Conservation (phyloP, 2,113 vertebrate genomes). For the Lophotis ruficrista region DNA sequence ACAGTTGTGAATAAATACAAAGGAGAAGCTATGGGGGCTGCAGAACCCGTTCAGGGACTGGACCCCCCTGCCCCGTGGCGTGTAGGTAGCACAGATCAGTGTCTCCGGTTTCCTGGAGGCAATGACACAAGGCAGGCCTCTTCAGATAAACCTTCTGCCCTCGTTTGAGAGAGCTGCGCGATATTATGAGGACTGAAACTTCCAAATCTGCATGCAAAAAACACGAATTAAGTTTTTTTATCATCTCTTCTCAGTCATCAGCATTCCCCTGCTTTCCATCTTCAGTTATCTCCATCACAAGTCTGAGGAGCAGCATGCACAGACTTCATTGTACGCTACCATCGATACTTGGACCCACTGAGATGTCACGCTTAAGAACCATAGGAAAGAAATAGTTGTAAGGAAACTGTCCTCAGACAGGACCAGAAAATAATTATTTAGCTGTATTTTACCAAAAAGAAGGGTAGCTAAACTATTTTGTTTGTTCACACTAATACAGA, state of each 20-base stretch:
- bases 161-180: background rate
- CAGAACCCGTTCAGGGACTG: background rate
- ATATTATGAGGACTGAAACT: background rate
- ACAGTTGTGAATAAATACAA: background rate
- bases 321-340: background rate
- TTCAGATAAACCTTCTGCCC: background rate
- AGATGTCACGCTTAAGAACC: background rate
- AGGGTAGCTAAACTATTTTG: background rate
- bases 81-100: background rate
- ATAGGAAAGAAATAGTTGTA: background rate
- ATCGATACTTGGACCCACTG: background rate
- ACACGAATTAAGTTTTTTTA: background rate
- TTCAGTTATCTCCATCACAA: background rate
- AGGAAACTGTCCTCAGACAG: background rate
- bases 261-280: conserved; percentile 14
- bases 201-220: background rate
- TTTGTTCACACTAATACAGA: background rate
- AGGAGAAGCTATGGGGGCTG: background rate
- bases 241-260: conserved; percentile 14
- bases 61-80: background rate
- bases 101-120: background rate
- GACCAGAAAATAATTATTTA: background rate
- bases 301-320: background rate
- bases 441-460: background rate
- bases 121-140: background rate